phyloP scores from a whole-genome alignment of 2,113 vertebrate species.

The Gadus macrocephalus region DNA sequence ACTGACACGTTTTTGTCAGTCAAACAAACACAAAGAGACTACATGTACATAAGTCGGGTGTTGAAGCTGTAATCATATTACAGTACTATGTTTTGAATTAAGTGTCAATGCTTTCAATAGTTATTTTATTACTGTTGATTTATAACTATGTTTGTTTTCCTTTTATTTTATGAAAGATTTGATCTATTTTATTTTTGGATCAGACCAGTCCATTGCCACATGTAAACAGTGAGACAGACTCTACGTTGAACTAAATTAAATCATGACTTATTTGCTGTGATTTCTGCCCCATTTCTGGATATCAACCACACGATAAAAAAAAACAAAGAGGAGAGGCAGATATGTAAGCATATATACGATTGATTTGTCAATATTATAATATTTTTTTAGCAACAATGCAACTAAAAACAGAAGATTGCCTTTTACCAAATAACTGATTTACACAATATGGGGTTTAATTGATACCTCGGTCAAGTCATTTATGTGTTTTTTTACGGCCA shows the following conservation, averaged over 20 bases:
- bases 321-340: slow-evolving; percentile 17
- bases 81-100: slow-evolving; percentile 21
- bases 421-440: slow-evolving; percentile 66
- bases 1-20: slow-evolving; percentile 34
- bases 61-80: slow-evolving; percentile 51
- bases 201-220: neutral
- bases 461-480: slow-evolving; percentile 26
- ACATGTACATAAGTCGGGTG: slow-evolving; percentile 56
- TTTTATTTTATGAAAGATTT: slow-evolving; percentile 33
- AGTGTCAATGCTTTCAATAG: neutral
- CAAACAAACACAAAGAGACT: slow-evolving; percentile 19
- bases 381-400: slow-evolving; percentile 68
- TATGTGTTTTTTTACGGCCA: slow-evolving; percentile 7
- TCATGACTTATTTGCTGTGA: slow-evolving; percentile 22
- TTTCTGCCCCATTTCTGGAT: neutral
- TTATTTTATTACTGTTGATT: slow-evolving; percentile 33
- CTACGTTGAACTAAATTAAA: slow-evolving; percentile 19
- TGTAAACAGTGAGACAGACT: slow-evolving; percentile 6
- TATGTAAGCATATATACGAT: slow-evolving; percentile 20
- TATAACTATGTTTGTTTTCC: slow-evolving; percentile 36
- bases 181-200: slow-evolving; percentile 18
- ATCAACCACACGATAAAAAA: slow-evolving; percentile 16
- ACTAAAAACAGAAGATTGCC: slow-evolving; percentile 48
- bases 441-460: slow-evolving; percentile 33
- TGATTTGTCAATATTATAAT: slow-evolving; percentile 42